phyloP scores from a whole-genome alignment of 2,797 vertebrate species.

The Dallia pectoralis region DNA sequence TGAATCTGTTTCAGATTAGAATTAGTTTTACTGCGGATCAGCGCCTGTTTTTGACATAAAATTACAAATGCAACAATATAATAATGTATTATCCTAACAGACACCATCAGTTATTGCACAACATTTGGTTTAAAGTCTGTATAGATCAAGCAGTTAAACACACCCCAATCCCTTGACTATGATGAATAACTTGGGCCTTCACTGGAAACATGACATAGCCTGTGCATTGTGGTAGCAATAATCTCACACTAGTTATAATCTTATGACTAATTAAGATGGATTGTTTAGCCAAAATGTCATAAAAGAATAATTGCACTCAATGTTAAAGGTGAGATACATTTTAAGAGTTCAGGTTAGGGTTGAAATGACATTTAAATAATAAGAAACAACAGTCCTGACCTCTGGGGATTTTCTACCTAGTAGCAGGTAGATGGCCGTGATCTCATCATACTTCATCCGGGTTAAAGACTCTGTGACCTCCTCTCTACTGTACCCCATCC shows the following conservation, averaged over 20 bases:
- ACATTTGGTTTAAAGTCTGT: background rate
- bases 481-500: slow-evolving; percentile 88
- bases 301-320: too few species aligned
- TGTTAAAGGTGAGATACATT: too few species aligned
- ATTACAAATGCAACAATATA: background rate
- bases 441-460: slow-evolving; percentile 90
- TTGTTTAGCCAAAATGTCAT: too few species aligned
- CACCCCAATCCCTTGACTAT: background rate
- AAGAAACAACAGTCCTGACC: slow-evolving; percentile 60
- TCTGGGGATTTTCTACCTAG: slow-evolving; percentile 83
- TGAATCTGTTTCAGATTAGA: background rate
- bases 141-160: too few species aligned
- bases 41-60: background rate
- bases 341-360: too few species aligned
- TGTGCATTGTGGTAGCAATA: background rate
- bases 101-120: background rate
- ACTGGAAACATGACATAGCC: background rate
- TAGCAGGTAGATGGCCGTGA: slow-evolving; percentile 85
- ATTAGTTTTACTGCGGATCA: background rate
- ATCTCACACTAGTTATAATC: too few species aligned
- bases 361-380: too few species aligned
- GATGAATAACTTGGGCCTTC: background rate
- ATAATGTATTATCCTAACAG: background rate
- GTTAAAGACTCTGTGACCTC: slow-evolving; percentile 88
- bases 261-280: too few species aligned